Evolutionary conservation across 2,888 invertebrate genomes (phyloP).

Genomic region (Tinea semifulvella): DNA sequence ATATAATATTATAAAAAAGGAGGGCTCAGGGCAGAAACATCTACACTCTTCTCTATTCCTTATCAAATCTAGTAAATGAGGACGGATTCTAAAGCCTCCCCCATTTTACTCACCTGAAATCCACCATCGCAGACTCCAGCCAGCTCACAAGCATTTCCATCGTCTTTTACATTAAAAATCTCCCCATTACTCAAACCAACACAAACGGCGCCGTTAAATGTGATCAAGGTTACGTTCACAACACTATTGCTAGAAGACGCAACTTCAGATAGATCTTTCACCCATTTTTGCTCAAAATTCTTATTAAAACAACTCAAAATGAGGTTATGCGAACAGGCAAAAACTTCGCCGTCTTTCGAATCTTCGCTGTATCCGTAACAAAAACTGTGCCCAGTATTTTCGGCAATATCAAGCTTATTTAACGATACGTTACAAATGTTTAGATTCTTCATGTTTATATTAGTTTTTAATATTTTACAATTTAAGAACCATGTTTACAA

Average conservation of each 20-base stretch:
- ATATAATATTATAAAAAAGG: too few relatives aligned
- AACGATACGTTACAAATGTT: constrained; percentile 40
- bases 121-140: constrained; percentile 45
- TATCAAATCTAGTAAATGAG: too few relatives aligned
- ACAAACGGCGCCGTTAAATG: constrained; percentile 40
- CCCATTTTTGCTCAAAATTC: constrained; percentile 38
- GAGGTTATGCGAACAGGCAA: constrained; percentile 47
- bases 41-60: too few relatives aligned
- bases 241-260: constrained; percentile 53
- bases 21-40: too few relatives aligned
- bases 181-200: constrained; percentile 50
- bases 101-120: constrained; percentile 38
- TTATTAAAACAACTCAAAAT: constrained; percentile 35
- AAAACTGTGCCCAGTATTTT: not conserved
- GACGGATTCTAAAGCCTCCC: too few relatives aligned
- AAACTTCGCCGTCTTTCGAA: constrained; percentile 36
- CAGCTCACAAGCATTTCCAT: constrained; percentile 31
- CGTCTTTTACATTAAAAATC: constrained; percentile 37
- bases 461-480: not conserved
- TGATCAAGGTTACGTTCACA: constrained; percentile 43
- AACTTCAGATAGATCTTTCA: constrained; percentile 33
- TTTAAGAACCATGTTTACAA: too few relatives aligned
- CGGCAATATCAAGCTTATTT: constrained; percentile 28
- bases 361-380: constrained; percentile 42
- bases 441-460: constrained; percentile 43